A percentile compares a stretch with the other conserved stretches of the same genome.
phyloP scores from a whole-genome alignment of 2,113 vertebrate genomes.

The Alexandromys fortis region DNA sequence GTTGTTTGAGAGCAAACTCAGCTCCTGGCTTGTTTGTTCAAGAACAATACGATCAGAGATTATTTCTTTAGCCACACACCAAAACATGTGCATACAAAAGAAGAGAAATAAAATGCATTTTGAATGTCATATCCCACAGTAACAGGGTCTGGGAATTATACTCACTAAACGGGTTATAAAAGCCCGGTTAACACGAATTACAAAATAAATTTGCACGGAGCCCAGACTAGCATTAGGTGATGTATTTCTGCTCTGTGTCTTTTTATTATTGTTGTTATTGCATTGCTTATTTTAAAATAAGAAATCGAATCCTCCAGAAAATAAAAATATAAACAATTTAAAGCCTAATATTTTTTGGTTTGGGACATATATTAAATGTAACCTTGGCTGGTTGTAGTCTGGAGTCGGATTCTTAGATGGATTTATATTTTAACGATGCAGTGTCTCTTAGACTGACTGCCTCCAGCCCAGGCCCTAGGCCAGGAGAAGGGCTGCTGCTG shows the following conservation, averaged over 20 bases:
- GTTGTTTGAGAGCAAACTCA: slow-evolving; percentile 73
- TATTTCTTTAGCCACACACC: slow-evolving; percentile 36
- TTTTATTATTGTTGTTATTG: background rate
- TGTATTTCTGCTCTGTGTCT: slow-evolving; percentile 7
- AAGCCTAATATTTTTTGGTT: slow-evolving; percentile 34
- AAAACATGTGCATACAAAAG: background rate
- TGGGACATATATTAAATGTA: background rate
- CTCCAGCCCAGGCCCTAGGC: slow-evolving; percentile 70
- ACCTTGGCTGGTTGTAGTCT: slow-evolving; percentile 26
- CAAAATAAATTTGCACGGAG: slow-evolving; percentile 36
- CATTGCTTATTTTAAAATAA: slow-evolving; percentile 46
- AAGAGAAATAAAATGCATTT: slow-evolving; percentile 57
- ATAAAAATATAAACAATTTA: slow-evolving; percentile 13
- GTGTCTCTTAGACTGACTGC: slow-evolving; percentile 64
- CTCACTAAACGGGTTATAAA: slow-evolving; percentile 57
- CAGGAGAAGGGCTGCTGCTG: slow-evolving; percentile 77
- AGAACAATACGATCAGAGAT: slow-evolving; percentile 76
- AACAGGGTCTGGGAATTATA: slow-evolving; percentile 10
- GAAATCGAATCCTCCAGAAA: slow-evolving; percentile 26
- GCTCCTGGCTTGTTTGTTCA: slow-evolving; percentile 76
- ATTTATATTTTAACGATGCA: slow-evolving; percentile 65
- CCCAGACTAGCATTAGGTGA: slow-evolving; percentile 12
- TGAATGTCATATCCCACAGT: background rate
- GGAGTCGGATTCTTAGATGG: slow-evolving; percentile 56
- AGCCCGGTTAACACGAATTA: background rate